Base-by-base conservation (phyloP, 2,888 invertebrate species). In the Cryptosula pallasiana region DNA sequence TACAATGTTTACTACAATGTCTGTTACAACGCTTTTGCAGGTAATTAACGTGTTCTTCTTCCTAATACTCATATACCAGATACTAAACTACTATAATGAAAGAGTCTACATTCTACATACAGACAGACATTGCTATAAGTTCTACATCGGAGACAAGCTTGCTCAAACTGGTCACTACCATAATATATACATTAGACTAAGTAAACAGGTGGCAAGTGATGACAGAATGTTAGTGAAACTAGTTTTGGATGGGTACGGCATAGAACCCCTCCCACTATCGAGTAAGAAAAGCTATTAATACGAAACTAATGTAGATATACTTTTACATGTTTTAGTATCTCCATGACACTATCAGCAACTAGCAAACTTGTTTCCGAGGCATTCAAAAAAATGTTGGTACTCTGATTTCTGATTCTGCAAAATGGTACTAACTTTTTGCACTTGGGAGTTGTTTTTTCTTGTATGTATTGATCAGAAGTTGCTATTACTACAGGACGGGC, bases 131-230 rank as follows among this genome's bases (percentile, higher is more conserved):
- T 9, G 16, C 5, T 70, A 70, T 29, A 23, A 70, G 55, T 70
- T 70, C 25, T 70, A 36, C 29, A 54, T 70, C 32, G 70, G 70
- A 23, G 70, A 70, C 45, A 36, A 34, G 3, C 45, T 70, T 20
- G 70, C 32, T 3, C n/a, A 54, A 23, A 13, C n/a, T 29, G 32
- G 70, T 23, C 70, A 70, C 27, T 29, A 29, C 23, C 70, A 70
- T 36, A 70, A 70, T 29, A 54, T 70, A 3, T 70, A 70, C 70
- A 54, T 70, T 23, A n/a, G 70, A 36, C 70, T 70, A 2, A 23
- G n/a, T 16, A 70, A 70, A 29, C 25, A 36, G 45, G 45, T 54
- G 9, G 32, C 45, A 35, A 54, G 45, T 54, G 70, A 70, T 29
- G 70, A 54, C 2, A 16, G 70, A 70, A 36, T 70, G 13, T 25